A percentile compares a stretch with the other conserved stretches of the same genome.
Evolutionary conservation across 2,113 vertebrate species (phyloP).

Genomic region (Psettodes erumei): DNA sequence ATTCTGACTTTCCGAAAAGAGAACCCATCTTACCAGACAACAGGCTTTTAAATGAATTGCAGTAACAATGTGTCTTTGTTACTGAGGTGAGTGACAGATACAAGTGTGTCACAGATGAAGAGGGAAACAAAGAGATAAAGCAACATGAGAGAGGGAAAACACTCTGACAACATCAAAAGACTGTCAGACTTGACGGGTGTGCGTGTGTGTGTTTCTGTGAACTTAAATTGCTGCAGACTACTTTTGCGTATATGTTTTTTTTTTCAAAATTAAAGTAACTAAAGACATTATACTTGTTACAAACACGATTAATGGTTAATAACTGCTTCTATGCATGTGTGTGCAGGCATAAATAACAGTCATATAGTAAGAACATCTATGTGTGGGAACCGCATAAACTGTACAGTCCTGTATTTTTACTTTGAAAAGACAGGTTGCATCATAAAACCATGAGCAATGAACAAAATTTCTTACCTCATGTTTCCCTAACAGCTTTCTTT

Average conservation of each 20-base stretch:
- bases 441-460: neutral
- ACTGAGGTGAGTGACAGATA: slow-evolving; percentile 50
- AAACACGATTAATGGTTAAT: slow-evolving; percentile 8
- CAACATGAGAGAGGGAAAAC: slow-evolving; percentile 50
- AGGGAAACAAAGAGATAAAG: slow-evolving; percentile 50
- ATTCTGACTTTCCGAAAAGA: slow-evolving; percentile 26
- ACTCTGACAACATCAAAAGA: slow-evolving; percentile 65
- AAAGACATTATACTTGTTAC: neutral
- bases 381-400: neutral
- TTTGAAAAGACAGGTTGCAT: neutral
- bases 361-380: neutral
- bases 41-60: slow-evolving; percentile 48
- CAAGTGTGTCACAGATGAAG: slow-evolving; percentile 50
- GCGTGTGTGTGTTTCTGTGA: slow-evolving; percentile 16
- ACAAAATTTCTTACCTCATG: neutral
- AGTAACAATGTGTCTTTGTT: slow-evolving; percentile 67
- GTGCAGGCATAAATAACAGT: neutral
- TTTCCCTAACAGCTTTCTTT: neutral
- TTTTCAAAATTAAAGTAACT: slow-evolving; percentile 10
- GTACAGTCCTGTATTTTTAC: neutral
- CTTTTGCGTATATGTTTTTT: neutral
- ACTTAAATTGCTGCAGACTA: slow-evolving; percentile 3
- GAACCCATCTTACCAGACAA: slow-evolving; percentile 31
- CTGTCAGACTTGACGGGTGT: slow-evolving; percentile 23
- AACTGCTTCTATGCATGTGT: neutral